A percentile compares a stretch with the other conserved stretches of the same genome.
Conservation (phyloP, 2,113 vertebrate species). For the Salminus brasiliensis region DNA sequence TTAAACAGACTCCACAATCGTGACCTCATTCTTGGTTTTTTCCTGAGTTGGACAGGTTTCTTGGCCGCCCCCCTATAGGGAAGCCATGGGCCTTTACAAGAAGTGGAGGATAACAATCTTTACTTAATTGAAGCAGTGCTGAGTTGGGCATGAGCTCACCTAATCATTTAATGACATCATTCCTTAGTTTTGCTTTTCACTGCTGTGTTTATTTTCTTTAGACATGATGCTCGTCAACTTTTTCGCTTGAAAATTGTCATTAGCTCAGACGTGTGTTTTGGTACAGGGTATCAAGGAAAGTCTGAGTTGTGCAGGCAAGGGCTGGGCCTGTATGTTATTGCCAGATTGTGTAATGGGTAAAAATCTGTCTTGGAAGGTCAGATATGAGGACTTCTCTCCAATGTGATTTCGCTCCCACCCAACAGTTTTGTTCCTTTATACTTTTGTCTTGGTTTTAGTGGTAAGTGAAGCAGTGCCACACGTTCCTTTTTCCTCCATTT, state of each 20-base stretch:
- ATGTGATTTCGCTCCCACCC: conserved; percentile 11
- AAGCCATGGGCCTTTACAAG: conserved; percentile 26
- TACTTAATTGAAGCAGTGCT: conserved; percentile 36
- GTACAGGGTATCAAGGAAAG: conserved; percentile 47
- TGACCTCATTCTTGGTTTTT: conserved; percentile 53
- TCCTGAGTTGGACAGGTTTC: conserved; percentile 44
- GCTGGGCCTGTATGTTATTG: conserved; percentile 28
- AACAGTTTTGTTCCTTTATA: not conserved
- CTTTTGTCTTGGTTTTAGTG: conserved; percentile 4
- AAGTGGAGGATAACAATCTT: conserved; percentile 15
- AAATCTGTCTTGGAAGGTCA: conserved; percentile 26
- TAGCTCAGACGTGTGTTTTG: conserved; percentile 51
- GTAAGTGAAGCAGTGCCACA: not conserved
- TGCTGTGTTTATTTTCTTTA: conserved; percentile 43
- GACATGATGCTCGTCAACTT: conserved; percentile 32
- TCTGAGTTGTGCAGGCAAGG: conserved; percentile 31
- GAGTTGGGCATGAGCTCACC: conserved; percentile 51
- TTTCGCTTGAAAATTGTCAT: conserved; percentile 40
- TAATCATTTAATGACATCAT: conserved; percentile 44
- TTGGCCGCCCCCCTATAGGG: conserved; percentile 42
- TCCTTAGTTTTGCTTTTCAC: conserved; percentile 27
- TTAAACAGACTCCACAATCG: conserved; percentile 26
- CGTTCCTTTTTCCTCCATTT: not conserved
- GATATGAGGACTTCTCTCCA: conserved; percentile 36
- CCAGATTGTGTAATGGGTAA: conserved; percentile 57